These are phyloP conservation scores for Macroramphosus scolopax DNA, from an alignment of 2,797 vertebrate species.

Conservation along the genomic window DNA sequence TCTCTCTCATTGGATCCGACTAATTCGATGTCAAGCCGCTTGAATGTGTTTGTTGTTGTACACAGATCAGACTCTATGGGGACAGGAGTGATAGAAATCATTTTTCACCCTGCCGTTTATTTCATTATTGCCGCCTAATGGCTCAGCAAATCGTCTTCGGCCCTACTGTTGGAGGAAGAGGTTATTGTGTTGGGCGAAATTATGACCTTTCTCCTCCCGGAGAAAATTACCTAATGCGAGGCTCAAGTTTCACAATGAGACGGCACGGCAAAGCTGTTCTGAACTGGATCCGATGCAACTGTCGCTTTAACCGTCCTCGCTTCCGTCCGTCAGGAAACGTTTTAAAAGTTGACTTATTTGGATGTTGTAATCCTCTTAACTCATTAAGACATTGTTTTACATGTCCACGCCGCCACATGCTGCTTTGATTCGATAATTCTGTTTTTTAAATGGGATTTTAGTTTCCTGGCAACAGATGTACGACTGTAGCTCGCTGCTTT, in stretches of 20 bases:
- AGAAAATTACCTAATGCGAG: constrained; percentile 57
- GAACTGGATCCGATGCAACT: constrained; percentile 25
- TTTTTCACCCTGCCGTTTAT: constrained; percentile 73
- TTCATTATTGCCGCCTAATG: constrained; percentile 73
- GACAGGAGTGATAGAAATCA: constrained; percentile 70
- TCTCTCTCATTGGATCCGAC: constrained; percentile 34
- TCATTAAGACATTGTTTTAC: background rate
- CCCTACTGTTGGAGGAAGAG: constrained; percentile 50
- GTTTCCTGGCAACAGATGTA: no score
- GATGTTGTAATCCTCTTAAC: background rate
- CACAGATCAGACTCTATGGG: constrained; percentile 66
- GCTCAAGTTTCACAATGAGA: constrained; percentile 61
- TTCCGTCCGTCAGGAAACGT: no score
- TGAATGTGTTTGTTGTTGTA: constrained; percentile 67
- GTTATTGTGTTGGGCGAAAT: constrained; percentile 65
- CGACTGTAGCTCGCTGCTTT: no score
- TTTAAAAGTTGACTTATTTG: no score
- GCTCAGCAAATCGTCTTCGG: constrained; percentile 62
- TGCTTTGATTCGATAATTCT: no score
- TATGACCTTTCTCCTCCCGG: constrained; percentile 46
- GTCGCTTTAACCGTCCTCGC: constrained; percentile 22
- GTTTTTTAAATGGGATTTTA: no score
- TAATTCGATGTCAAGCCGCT: constrained; percentile 47
- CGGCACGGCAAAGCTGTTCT: constrained; percentile 5
- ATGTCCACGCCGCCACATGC: no score